A percentile compares a stretch with the other conserved stretches of the same genome.
Conservation (phyloP, 2,113 vertebrate species). For the Chrysemys picta region DNA sequence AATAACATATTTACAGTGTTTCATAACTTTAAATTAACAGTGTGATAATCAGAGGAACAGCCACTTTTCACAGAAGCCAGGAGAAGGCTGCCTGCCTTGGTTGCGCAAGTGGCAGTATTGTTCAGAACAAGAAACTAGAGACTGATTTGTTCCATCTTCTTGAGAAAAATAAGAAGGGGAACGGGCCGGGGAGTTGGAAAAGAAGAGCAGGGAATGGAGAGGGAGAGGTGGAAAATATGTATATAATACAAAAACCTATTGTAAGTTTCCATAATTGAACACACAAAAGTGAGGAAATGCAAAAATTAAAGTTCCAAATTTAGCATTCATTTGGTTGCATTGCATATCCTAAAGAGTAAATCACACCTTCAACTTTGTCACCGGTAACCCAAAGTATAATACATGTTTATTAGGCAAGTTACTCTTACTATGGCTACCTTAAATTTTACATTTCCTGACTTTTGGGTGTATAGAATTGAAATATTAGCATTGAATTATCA, state of each 20-base stretch:
- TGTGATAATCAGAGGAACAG: slow-evolving; percentile 3
- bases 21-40: slow-evolving; percentile 25
- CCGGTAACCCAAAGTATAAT: background rate
- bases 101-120: background rate
- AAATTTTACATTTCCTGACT: background rate
- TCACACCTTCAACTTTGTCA: background rate
- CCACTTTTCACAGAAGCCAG: background rate
- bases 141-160: background rate
- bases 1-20: slow-evolving; percentile 25
- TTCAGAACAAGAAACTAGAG: background rate
- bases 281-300: background rate
- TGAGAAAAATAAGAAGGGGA: background rate
- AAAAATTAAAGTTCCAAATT: background rate
- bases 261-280: background rate
- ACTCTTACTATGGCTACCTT: background rate
- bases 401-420: background rate
- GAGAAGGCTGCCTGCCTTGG: background rate
- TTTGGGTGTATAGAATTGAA: background rate
- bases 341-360: background rate
- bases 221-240: background rate
- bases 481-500: background rate
- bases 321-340: background rate
- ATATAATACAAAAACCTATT: background rate
- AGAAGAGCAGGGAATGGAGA: background rate
- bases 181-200: background rate